Base-by-base conservation (phyloP, 2,888 invertebrate species). In the Synanthedon formicaeformis region DNA sequence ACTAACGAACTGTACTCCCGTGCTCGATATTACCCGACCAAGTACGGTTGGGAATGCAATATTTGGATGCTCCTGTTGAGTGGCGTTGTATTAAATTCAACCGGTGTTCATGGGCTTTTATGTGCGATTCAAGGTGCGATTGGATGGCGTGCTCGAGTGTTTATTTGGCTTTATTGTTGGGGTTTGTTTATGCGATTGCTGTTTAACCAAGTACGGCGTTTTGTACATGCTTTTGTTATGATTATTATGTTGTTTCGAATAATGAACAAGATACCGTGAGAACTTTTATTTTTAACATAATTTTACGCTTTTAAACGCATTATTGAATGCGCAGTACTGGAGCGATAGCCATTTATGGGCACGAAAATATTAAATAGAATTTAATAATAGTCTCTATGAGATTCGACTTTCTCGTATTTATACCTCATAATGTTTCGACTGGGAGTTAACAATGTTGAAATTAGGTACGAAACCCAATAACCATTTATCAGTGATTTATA, bases 121-220 rank as follows among this genome's bases (percentile, higher is more conserved):
- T 87, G 82, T 82, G 82, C 84, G 85, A 86, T 87, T 86, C 85
- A 81, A 87, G 87, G 87, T 86, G 87, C 83, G 85, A 86, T 87
- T 85, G 86, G 86, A 87, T 86, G 85, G 86, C 83, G 83, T 85
- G 84, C 86, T 86, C 65, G 79, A 81, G 78, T 78, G 87, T 86
- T 87, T 87, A 87, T 86, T 87, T 86, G 82, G 79, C 82, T 85
- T 87, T 86, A 86, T 85, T 86, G 86, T 86, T 76, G 83, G 85
- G 86, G 85, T 86, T 87, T 87, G 87, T 87, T 87, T 87, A 87
- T 86, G 84, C 82, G 85, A 86, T 86, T 83, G 82, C 84, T 85
- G 84, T 86, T 85, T 86, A 84, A 84, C 83, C 82, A 80, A 85
- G 81, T 82, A 82, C 80, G 80, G 78, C 81, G 80, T 81, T 81